Evolutionary conservation across 2,888 invertebrate genomes (phyloP).

Genomic region (Lasioglossum calceatum): DNA sequence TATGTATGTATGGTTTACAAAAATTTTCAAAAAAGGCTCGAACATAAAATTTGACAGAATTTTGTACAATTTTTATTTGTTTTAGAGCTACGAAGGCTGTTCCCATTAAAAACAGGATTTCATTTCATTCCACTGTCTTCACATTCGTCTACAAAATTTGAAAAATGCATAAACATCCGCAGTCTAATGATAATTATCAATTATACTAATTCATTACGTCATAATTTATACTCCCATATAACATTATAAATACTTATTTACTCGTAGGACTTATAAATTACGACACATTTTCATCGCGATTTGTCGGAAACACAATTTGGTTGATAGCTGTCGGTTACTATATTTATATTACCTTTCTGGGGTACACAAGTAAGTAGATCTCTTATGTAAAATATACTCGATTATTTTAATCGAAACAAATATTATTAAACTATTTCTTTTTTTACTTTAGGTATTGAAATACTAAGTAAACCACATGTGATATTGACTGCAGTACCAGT

Average conservation of each 20-base stretch:
- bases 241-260: not conserved
- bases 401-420: not conserved
- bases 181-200: not conserved
- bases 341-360: slow-evolving; percentile 98
- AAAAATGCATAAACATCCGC: too few relatives aligned
- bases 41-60: too few relatives aligned
- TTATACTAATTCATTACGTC: not conserved
- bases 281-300: slow-evolving; percentile 91
- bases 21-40: too few relatives aligned
- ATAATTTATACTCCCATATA: not conserved
- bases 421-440: slow-evolving; percentile 11
- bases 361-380: slow-evolving; percentile 94
- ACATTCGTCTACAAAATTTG: too few relatives aligned
- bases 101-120: too few relatives aligned
- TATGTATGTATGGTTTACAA: too few relatives aligned
- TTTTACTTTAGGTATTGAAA: slow-evolving; percentile 91
- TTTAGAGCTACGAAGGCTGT: too few relatives aligned
- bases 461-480: slow-evolving; percentile 93
- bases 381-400: not conserved
- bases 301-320: slow-evolving; percentile 98
- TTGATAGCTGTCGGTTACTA: slow-evolving; percentile 95
- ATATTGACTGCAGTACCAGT: slow-evolving; percentile 94
- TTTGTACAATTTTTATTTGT: too few relatives aligned
- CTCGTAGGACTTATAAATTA: slow-evolving; percentile 90
- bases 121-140: too few relatives aligned